Percentiles rank a stretch among this genome's conserved stretches.
Conservation (phyloP, 2,113 vertebrate genomes). For the Mastomys natalensis region DNA sequence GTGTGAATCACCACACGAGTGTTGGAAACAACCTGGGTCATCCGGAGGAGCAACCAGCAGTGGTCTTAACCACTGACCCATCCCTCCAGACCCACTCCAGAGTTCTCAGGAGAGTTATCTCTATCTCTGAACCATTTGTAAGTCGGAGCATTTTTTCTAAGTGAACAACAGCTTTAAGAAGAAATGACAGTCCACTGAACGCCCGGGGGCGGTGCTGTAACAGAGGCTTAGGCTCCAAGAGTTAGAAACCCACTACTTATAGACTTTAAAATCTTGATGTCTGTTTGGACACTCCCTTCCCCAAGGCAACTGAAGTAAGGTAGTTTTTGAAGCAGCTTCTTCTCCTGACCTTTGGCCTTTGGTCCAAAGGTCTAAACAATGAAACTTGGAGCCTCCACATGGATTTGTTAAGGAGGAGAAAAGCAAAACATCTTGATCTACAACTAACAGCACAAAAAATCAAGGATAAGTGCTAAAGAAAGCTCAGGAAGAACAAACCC, state of each 20-base stretch:
- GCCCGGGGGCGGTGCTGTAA: not conserved
- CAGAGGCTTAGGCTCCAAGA: not conserved
- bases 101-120: conserved; percentile 53
- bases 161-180: conserved; percentile 57
- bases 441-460: not conserved
- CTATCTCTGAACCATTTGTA: conserved; percentile 51
- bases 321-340: conserved; percentile 32
- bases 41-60: not conserved
- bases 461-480: conserved; percentile 40
- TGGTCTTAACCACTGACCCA: not conserved
- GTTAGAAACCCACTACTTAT: conserved; percentile 56
- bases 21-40: not conserved
- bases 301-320: not conserved
- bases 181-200: conserved; percentile 16
- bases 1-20: not conserved
- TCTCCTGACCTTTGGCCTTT: conserved; percentile 32
- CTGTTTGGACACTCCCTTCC: conserved; percentile 5
- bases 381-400: not conserved
- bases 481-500: not conserved
- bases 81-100: not conserved
- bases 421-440: not conserved
- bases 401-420: not conserved
- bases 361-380: not conserved
- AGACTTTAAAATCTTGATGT: conserved; percentile 56
- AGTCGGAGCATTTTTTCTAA: conserved; percentile 62